Percentiles rank a stretch among this genome's conserved stretches.
These are phyloP conservation scores for Melanotaenia maccullochi DNA, from an alignment of 2,797 vertebrate genomes.

Conservation along the genomic window DNA sequence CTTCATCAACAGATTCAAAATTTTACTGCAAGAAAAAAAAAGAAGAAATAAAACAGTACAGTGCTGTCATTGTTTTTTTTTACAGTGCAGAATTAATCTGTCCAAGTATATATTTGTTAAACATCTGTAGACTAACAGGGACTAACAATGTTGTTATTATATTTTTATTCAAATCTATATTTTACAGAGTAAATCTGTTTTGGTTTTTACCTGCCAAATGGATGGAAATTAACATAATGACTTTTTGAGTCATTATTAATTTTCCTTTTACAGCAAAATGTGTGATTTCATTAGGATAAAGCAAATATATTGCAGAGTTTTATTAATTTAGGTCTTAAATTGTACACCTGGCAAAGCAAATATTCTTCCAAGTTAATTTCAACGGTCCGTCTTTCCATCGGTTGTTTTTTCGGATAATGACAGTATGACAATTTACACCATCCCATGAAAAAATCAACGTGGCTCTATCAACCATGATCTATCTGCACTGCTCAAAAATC, in stretches of 20 bases:
- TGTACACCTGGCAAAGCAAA: not conserved
- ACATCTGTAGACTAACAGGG: no score
- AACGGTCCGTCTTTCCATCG: constrained; percentile 11
- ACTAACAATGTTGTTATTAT: not conserved
- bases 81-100: not conserved
- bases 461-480: constrained; percentile 11
- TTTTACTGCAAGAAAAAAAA: not conserved
- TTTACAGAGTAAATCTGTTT: not conserved
- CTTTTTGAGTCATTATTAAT: not conserved
- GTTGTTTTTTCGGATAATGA: constrained; percentile 13
- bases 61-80: not conserved
- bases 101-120: not conserved
- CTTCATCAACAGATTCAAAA: not conserved
- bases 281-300: not conserved
- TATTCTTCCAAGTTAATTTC: constrained; percentile 37
- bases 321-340: not conserved
- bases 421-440: constrained; percentile 41
- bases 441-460: constrained; percentile 29
- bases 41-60: not conserved
- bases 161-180: not conserved
- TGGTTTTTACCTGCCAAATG: not conserved
- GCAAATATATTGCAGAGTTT: not conserved
- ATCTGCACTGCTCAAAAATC: constrained; percentile 15
- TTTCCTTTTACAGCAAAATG: not conserved
- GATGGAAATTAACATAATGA: not conserved